Percentiles rank a stretch among this genome's conserved stretches.
Conservation (phyloP, 2,797 vertebrate species). For the Stomatorhinus walkeri region DNA sequence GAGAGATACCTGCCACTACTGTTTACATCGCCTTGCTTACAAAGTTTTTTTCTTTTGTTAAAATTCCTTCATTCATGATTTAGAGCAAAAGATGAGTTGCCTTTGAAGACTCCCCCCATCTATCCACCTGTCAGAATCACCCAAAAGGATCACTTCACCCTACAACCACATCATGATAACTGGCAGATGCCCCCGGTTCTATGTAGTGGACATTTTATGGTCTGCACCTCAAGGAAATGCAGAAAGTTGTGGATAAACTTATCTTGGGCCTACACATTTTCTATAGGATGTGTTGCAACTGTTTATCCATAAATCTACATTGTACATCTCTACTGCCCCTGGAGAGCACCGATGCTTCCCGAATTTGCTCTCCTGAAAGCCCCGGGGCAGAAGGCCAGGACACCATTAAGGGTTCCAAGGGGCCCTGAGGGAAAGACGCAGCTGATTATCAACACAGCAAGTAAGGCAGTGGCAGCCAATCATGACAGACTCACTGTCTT, state of each 20-base stretch:
- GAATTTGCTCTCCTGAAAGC: background rate
- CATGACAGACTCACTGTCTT: background rate
- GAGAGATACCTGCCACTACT: constrained; percentile 22
- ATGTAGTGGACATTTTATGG: background rate
- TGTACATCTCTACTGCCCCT: background rate
- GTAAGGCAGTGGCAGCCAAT: background rate
- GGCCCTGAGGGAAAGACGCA: background rate
- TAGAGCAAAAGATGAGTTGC: background rate
- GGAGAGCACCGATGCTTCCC: background rate
- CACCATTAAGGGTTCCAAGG: background rate
- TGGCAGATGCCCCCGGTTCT: background rate
- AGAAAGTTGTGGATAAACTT: background rate
- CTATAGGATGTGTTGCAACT: background rate
- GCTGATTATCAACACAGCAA: background rate
- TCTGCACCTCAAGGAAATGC: background rate
- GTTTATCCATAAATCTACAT: background rate
- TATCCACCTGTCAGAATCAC: background rate
- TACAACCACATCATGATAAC: background rate
- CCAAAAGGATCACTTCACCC: background rate
- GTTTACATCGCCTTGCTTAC: constrained; percentile 18
- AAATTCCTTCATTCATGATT: constrained; percentile 35
- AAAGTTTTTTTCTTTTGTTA: constrained; percentile 15
- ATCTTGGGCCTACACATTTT: background rate
- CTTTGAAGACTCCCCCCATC: background rate
- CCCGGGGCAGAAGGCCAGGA: background rate